Percentiles rank a stretch among this genome's conserved stretches.
Evolutionary conservation across 2,113 vertebrate genomes (phyloP).

Genomic region (Recurvirostra avosetta): DNA sequence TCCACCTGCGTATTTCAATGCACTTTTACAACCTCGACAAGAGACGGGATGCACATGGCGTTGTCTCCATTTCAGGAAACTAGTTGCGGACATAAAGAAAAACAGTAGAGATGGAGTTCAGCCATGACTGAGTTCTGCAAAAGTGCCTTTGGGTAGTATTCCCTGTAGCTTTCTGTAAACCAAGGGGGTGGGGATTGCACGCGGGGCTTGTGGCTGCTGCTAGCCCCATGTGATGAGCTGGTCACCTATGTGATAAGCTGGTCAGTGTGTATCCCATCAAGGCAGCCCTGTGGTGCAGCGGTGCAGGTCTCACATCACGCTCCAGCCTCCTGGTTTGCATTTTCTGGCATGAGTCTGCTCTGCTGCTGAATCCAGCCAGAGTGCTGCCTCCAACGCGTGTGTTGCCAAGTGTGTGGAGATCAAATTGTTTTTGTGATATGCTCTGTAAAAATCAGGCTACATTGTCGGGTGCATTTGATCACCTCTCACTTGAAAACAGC

Average conservation of each 20-base stretch:
- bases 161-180: background rate
- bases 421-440: background rate
- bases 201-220: background rate
- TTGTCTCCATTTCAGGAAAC: background rate
- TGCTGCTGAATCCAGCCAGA: background rate
- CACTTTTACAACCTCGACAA: background rate
- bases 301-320: background rate
- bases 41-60: background rate
- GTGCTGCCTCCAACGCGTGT: accelerated
- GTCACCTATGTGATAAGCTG: background rate
- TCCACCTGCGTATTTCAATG: background rate
- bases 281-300: background rate
- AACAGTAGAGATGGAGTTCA: background rate
- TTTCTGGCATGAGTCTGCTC: background rate
- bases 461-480: background rate
- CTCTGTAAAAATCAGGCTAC: background rate
- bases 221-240: background rate
- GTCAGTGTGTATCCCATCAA: background rate
- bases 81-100: background rate
- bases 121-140: background rate
- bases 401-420: background rate
- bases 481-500: background rate
- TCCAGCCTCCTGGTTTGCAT: background rate
- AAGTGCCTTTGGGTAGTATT: background rate
- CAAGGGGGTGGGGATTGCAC: background rate